Evolutionary conservation across 2,113 vertebrate genomes (phyloP), one percentile per base, ranked within the genome.

Genomic region (Oenanthe oenanthe): DNA sequence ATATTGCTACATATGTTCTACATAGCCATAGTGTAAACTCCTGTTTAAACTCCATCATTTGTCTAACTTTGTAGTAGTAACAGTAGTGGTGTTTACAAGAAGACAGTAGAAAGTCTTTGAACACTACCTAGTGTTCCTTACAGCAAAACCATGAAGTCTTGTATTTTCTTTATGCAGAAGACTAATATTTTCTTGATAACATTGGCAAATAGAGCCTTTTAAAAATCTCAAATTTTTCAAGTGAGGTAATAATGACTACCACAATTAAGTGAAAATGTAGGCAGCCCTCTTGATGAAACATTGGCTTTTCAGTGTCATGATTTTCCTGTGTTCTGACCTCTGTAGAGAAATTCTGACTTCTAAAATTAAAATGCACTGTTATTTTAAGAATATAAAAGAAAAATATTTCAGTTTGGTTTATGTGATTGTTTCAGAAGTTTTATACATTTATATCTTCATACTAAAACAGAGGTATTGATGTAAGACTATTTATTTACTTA

Each of bases 331-430:
- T 81, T 91, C 17, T 83, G 92, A 85, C 66, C 60, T 92, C 88
- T 80, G 17, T 10, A 73, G 54, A 79, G 66, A 96, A 98, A 96
- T 97, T 95, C 97, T 97, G 93, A 62, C 50, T 92, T 95, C 93
- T 97, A 97, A 97, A 98, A 97, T 92, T 97, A 97, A 96, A 96
- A 40, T 58, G 31, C 51, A 36, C 67, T 68, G 89, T 95, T 97
- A 93, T 96, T 97, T 98, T 97, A 95, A 92, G 88, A 96, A 90
- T 54, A 53, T 20, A 81, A 90, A 95, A 95, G 74, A 71, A 88
- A 84, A 96, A 85, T 58, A 38, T 83, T 89, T 67, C 8, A 36
- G 40, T 93, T 94, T 40, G 54, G 25, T 91, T 85, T 88, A 92
- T 94, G 63, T n/a, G 80, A 68, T 89, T 84, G 47, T 88, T 93